These are phyloP conservation scores for Steinernema hermaphroditum DNA, from an alignment of 2,888 invertebrate genomes.

Conservation along the genomic window DNA sequence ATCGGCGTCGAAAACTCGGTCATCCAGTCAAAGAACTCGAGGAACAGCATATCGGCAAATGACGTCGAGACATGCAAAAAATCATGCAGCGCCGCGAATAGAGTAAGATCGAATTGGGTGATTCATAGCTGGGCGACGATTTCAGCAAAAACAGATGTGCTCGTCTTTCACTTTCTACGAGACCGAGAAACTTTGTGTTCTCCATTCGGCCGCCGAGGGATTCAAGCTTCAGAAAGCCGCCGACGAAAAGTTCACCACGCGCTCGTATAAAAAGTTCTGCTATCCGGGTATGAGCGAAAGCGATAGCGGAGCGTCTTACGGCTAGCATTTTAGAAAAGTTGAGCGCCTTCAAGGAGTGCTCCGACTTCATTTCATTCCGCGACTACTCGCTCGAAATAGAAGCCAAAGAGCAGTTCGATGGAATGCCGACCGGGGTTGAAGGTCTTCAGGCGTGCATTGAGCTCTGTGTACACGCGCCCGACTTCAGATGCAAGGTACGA, in stretches of 20 bases:
- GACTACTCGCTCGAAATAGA: slow-evolving; percentile 55
- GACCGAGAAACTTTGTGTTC: slow-evolving; percentile 40
- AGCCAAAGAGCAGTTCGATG: slow-evolving; percentile 63
- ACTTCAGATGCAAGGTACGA: slow-evolving; percentile 57
- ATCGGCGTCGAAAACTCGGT: slow-evolving; percentile 49
- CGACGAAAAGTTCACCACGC: slow-evolving; percentile 43
- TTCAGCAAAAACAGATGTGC: slow-evolving; percentile 28
- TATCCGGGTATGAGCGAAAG: slow-evolving; percentile 43
- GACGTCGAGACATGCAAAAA: slow-evolving; percentile 16
- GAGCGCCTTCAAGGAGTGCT: slow-evolving; percentile 58
- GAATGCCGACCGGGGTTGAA: slow-evolving; percentile 58
- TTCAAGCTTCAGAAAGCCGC: slow-evolving; percentile 39
- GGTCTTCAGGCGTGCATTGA: slow-evolving; percentile 64
- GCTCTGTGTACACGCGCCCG: slow-evolving; percentile 59
- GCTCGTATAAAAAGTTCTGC: slow-evolving; percentile 47
- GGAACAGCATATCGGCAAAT: slow-evolving; percentile 3
- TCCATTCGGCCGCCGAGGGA: slow-evolving; percentile 34
- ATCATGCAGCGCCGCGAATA: slow-evolving; percentile 1
- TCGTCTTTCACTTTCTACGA: slow-evolving; percentile 47
- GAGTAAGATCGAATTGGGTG: background rate
- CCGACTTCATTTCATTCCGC: slow-evolving; percentile 63
- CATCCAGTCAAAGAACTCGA: slow-evolving; percentile 21
- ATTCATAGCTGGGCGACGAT: background rate
- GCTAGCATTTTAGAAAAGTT: slow-evolving; percentile 49
- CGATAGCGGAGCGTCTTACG: no score